phyloP scores from a whole-genome alignment of 2,797 vertebrate genomes.

The Eupleurogrammus muticus region DNA sequence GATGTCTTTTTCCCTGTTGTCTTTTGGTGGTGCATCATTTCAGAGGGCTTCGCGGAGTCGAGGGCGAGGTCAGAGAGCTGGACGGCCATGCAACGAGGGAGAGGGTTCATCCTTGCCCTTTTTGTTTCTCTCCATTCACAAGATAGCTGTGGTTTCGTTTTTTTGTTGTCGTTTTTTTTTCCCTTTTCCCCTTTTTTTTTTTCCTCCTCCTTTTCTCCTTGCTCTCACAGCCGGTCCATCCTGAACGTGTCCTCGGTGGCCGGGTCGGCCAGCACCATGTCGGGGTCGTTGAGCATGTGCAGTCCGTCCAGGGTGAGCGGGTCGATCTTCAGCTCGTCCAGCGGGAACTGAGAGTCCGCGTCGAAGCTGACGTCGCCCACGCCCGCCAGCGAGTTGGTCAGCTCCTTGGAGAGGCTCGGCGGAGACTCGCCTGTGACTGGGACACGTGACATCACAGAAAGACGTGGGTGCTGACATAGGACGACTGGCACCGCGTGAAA shows the following conservation, averaged over 20 bases:
- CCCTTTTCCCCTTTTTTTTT: conserved; percentile 40
- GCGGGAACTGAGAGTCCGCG: conserved; percentile 95
- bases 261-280: conserved; percentile 96
- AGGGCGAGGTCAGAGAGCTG: conserved; percentile 79
- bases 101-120: conserved; percentile 75
- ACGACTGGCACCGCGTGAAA: not conserved
- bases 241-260: conserved; percentile 99
- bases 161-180: no score
- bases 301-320: conserved; percentile 97
- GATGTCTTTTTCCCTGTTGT: conserved; percentile 68
- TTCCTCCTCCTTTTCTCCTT: conserved; percentile 36
- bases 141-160: conserved; percentile 55
- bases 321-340: conserved; percentile 99
- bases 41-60: conserved; percentile 71
- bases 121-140: conserved; percentile 69
- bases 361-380: conserved; percentile 97
- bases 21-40: conserved; percentile 70
- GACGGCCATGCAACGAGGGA: conserved; percentile 84
- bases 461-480: not conserved
- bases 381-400: conserved; percentile 92
- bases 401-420: conserved; percentile 98
- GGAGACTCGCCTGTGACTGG: conserved; percentile 93
- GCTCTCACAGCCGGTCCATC: conserved; percentile 97
- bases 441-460: conserved; percentile 45
- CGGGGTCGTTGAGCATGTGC: conserved; percentile 98